Conservation (phyloP, 2,113 vertebrate genomes). For the Hystrix brachyura region DNA sequence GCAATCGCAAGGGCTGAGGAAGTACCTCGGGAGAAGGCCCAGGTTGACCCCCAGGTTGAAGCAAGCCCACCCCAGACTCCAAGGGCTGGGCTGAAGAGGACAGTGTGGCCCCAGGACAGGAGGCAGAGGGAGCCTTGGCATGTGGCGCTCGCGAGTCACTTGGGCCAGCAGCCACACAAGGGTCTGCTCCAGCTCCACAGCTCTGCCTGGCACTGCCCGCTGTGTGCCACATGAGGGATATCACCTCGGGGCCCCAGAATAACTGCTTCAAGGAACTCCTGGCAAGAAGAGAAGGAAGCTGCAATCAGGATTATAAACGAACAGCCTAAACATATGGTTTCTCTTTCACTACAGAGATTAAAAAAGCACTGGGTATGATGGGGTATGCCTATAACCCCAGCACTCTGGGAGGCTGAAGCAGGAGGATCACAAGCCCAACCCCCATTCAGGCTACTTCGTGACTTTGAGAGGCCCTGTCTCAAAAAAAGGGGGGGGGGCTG, state of each 20-base stretch:
- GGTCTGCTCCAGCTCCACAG: background rate
- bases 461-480: background rate
- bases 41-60: too few relatives aligned
- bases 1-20: background rate
- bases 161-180: background rate
- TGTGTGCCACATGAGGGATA: background rate
- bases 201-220: background rate
- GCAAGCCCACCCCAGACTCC: too few relatives aligned
- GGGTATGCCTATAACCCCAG: background rate
- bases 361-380: background rate
- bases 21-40: too few relatives aligned
- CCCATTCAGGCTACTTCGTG: background rate
- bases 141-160: too few relatives aligned
- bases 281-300: slow-evolving; percentile 25
- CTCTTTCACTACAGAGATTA: background rate
- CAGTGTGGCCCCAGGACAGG: too few relatives aligned
- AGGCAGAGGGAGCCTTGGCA: too few relatives aligned
- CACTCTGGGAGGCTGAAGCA: background rate
- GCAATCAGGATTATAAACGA: slow-evolving; percentile 3
- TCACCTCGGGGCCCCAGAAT: slow-evolving; percentile 1
- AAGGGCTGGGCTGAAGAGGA: too few relatives aligned
- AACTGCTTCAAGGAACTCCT: slow-evolving; percentile 23
- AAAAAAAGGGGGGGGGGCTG: background rate
- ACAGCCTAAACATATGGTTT: background rate
- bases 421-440: background rate